Evolutionary conservation across 2,888 invertebrate genomes (phyloP), one percentile per base, ranked within the genome.

Genomic region (Caenorhabditis sp.): DNA sequence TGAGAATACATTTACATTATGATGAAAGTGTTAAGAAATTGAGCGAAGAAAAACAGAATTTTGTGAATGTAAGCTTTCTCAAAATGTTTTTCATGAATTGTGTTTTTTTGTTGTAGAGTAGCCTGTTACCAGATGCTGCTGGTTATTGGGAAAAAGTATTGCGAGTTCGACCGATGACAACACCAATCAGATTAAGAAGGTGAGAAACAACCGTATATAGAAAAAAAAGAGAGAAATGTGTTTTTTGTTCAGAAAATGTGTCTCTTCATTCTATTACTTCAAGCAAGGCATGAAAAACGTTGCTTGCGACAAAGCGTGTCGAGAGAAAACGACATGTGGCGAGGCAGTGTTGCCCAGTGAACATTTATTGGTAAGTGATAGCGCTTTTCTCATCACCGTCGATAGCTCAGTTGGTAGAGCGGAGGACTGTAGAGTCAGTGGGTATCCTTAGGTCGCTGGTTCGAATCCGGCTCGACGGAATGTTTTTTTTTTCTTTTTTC

Each of bases 311-410:
- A 73, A 80, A 65, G 88, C 87, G 2, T 90, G 90, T 81, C 69
- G 81, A 4, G 68, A 80, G 1, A 65, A 61, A 5, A 97, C 97
- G 0, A 93, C 93, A 92, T 99, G 99, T 89, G 99, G 99, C 0
- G 97, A 99, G 89, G 95, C 96, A 1, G 91, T 91, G 81, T 95
- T 99, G 5, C 97, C 97, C 0, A 93, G 93, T 73, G 92, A 93
- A 58, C 97, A 99, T 90, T 91, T 99, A 54, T 95, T 95, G 89
- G 96, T 95, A 88, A 91, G 92, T 90, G 78, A 27, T 0, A 24
- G 31, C 23, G 50, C 82, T 71, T 8, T 12, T 0, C 27, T 36
- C 0, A 21, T 43, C 57, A 54, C 75, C 76, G 76, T 76, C 76
- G 72, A 78, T 78, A 75, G 75, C 78, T 78, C 78, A 76, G 75